Evolutionary conservation across 2,888 invertebrate species (phyloP), one percentile per base, ranked within the genome.

Genomic region (Melangyna quadrimaculata): DNA sequence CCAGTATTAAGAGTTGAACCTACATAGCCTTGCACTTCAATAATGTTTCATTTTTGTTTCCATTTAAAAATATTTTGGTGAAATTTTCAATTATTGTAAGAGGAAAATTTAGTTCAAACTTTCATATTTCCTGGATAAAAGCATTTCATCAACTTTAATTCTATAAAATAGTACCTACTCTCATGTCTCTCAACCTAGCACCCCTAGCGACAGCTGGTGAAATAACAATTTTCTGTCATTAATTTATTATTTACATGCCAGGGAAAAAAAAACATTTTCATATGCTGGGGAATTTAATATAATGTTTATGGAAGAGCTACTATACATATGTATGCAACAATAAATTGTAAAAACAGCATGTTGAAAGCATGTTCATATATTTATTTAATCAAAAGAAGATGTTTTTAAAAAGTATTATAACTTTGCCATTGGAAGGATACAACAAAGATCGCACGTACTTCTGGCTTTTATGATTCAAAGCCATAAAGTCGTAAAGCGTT

Each of bases 61-160:
- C 29, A 29, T 67, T 35, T 51, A 53, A 53, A 9, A 27, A 57
- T 57, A 35, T 57, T 32, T 57, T 35, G 12, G 19, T 32, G 19
- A 19, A 57, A 35, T 83, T 83, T 83, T 70, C 83, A 83, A 79
- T 83, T 83, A 83, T 71, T 79, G 57, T 74, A 74, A 83, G 70
- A 83, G 73, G 74, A 74, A 82, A 73, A 65, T 82, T 61, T 78
- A 40, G 53, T 57, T 78, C 40, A 8, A 67, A 53, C 27, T 74
- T 83, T 48, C 73, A n/a, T n/a, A n/a, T 63, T 78, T 83, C 59
- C n/a, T 6, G 27, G 67, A 77, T 67, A 77, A 77, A 77, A 55
- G 53, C 67, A 59, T 51, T 72, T 35, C 51, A 53, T 53, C 29
- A 55, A 77, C 24, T 35, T 61, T 57, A 61, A 69, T 82, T 72